phyloP scores from a whole-genome alignment of 2,113 vertebrate genomes.

The Callocephalon fimbriatum region DNA sequence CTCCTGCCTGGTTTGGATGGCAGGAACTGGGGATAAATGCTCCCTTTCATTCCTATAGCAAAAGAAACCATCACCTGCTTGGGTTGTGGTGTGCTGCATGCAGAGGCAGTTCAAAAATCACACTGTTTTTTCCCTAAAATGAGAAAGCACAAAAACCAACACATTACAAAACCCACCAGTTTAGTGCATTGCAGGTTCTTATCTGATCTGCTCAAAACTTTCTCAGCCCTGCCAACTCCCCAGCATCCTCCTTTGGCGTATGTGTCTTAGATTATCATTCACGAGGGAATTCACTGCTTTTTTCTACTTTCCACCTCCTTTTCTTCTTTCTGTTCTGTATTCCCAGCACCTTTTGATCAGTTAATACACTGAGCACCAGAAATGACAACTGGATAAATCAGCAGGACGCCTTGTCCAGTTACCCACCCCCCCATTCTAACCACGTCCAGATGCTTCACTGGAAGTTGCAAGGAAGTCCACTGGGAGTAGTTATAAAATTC shows the following conservation, averaged over 20 bases:
- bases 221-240: background rate
- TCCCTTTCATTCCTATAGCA: background rate
- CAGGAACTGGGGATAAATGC: rapidly evolving
- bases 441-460: background rate
- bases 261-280: background rate
- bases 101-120: background rate
- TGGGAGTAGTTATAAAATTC: background rate
- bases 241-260: background rate
- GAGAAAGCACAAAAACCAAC: background rate
- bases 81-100: background rate
- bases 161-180: background rate
- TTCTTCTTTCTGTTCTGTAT: conserved; percentile 7
- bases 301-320: background rate
- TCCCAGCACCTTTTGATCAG: conserved; percentile 27
- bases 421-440: background rate
- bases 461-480: background rate
- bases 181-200: background rate
- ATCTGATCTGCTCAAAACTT: background rate
- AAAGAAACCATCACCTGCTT: background rate
- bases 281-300: background rate
- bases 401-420: background rate
- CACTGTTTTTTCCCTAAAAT: background rate
- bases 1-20: background rate
- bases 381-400: conserved; percentile 19
- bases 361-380: background rate